Evolutionary conservation across 2,113 vertebrate species (phyloP).

Genomic region (Chauna torquata): DNA sequence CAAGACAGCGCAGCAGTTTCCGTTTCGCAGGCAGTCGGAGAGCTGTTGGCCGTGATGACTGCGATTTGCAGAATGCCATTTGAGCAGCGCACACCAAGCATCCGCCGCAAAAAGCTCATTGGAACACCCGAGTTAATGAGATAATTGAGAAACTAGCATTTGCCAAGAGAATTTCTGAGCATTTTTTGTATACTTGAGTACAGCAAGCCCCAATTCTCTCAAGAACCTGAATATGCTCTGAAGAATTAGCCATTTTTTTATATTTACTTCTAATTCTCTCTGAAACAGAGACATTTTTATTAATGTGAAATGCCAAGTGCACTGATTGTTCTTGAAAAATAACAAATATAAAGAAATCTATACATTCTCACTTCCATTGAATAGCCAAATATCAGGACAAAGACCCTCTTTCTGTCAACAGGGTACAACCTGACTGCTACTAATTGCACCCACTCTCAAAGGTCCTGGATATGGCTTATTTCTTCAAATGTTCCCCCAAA

Average conservation of each 20-base stretch:
- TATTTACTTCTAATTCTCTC: neutral
- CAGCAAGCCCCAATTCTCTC: neutral
- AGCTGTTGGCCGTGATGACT: neutral
- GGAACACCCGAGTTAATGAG: neutral
- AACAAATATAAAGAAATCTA: neutral
- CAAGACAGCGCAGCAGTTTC: neutral
- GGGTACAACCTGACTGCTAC: neutral
- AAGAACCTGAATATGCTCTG: neutral
- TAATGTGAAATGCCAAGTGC: neutral
- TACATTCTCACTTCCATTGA: neutral
- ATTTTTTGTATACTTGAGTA: neutral
- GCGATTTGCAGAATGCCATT: neutral
- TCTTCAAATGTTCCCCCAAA: neutral
- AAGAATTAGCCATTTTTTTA: neutral
- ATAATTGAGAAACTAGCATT: neutral
- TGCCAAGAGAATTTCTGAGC: neutral
- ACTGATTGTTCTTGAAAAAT: neutral
- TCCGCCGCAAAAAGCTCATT: neutral
- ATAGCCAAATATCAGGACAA: neutral
- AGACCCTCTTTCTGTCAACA: neutral
- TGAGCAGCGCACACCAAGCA: neutral
- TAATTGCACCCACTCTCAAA: neutral
- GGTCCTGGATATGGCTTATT: neutral
- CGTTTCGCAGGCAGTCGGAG: neutral
- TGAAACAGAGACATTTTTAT: neutral